Evolutionary conservation across 2,797 vertebrate species (phyloP), one percentile per base, ranked within the genome.

Genomic region (Myotis findleyi): DNA sequence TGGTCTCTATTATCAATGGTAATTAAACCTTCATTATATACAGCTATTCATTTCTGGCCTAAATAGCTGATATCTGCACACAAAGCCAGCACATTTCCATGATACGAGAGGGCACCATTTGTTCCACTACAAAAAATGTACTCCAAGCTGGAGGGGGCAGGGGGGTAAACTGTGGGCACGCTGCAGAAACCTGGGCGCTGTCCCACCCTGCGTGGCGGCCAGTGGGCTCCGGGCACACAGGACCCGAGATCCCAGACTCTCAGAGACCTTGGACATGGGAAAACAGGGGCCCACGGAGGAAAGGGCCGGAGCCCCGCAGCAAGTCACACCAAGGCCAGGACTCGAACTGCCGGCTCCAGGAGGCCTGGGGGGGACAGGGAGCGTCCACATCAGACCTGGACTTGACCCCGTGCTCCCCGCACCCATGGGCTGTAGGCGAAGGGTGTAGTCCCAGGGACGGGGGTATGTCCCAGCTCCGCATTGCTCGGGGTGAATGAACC

Each of bases 381-480:
- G 44, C 47, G 6, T 14, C 55, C 38, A 62, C 23, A n/a, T 27
- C 71, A 38, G 94, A 75, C 95, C 33, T 51, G 30, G 6, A 49
- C 38, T 53, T 55, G 83, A 57, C 62, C 64, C 81, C 36, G 5
- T 25, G 47, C 49, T n/a, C 17, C 36, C 2, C 0, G 79, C 17
- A 30, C 51, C 1, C 1, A 0, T 6, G n/a, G 3, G 51, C 89
- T 76, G 79, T 73, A 2, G 59, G 25, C 1, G 0, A 11, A 36
- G 49, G 30, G 25, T 57, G 3, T 1, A 6, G 10, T 1, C 0
- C 12, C 36, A 44, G 16, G 33, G 14, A n/a, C 3, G 11, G 30
- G 23, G 21, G 47, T 18, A 68, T 21, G 66, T 47, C 49, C 41
- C 4, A 66, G 25, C 21, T 14, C 57, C 1, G 23, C 73, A 8